A percentile compares a stretch with the other conserved stretches of the same genome.
Conservation (phyloP, 2,113 vertebrate genomes). For the Narcine bancroftii region DNA sequence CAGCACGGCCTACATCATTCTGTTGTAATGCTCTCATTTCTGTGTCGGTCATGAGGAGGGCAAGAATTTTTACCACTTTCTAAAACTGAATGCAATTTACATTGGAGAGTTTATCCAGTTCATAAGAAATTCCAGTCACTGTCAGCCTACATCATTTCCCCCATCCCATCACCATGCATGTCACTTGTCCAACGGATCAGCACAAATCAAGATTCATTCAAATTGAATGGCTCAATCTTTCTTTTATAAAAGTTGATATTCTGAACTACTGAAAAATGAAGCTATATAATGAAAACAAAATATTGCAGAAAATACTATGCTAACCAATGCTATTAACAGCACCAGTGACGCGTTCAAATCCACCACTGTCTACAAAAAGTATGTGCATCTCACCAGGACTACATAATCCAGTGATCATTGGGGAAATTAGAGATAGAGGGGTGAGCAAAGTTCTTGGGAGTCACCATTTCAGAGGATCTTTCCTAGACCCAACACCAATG, state of each 20-base stretch:
- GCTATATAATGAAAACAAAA: not conserved
- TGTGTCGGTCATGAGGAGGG: not conserved
- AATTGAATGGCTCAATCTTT: not conserved
- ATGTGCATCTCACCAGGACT: no score
- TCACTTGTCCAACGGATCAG: not conserved
- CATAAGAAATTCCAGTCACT: not conserved
- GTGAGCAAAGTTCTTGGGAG: no score
- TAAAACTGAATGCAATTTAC: not conserved
- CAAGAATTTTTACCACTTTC: not conserved
- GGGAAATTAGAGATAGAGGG: no score
- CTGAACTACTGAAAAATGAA: not conserved
- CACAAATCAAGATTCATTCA: not conserved
- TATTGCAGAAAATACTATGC: not conserved
- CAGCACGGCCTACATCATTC: not conserved
- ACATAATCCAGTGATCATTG: no score
- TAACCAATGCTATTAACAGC: no score
- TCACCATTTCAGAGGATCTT: no score
- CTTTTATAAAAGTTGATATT: not conserved
- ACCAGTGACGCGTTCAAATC: no score
- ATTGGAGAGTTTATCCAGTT: not conserved
- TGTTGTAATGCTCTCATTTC: not conserved
- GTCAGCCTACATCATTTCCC: not conserved
- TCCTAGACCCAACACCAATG: no score
- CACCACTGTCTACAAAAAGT: no score
- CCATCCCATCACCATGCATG: not conserved